Base-by-base conservation (phyloP, 2,113 vertebrate genomes). In the Coturnix japonica region DNA sequence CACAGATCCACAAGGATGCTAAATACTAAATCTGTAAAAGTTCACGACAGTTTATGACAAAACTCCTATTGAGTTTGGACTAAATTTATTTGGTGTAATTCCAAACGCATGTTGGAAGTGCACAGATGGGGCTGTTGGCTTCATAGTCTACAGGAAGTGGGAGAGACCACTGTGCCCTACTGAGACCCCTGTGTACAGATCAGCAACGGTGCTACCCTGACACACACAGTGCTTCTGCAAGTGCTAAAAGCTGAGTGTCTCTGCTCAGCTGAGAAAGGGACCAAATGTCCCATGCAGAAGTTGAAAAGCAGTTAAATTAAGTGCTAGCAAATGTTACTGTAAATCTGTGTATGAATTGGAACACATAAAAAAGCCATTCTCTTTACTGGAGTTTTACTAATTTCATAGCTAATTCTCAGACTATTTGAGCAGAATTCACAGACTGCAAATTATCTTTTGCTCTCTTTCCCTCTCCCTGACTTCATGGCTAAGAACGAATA, bases 1-100 rank as follows among this genome's bases (percentile, higher is more conserved):
- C 91, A 89, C 93, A 91, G 85, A 95, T 92, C 84, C 76, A 81
- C 74, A 91, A 93, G 74, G 64, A 95, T 66, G 81, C 33, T 89
- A 85, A 91, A 73, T 22, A 59, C 67, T 70, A 65, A 87, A 91
- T 87, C 89, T 95, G 72, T 33, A 82, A 15, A 79, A 92, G 95
- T 92, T 92, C 67, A 23, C 33, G 71, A 95, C 81, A 82, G 78
- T 23, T 71, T 69, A 16, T 87, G 89, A 87, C 87, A 94, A 81
- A 91, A 91, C 85, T 94, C 93, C 91, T 89, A 79, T 84, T 72
- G 44, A 79, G 57, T 87, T 89, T 63, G 71, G 66, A 94, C 87
- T 82, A 89, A 79, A 81, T 35, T 6, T 5, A 67, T 47, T 89
- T 95, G 94, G 87, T 82, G 87, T 82, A 7, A 39, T 77, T 96